phyloP scores from a whole-genome alignment of 2,888 invertebrate species.

The Pandemis heparana region DNA sequence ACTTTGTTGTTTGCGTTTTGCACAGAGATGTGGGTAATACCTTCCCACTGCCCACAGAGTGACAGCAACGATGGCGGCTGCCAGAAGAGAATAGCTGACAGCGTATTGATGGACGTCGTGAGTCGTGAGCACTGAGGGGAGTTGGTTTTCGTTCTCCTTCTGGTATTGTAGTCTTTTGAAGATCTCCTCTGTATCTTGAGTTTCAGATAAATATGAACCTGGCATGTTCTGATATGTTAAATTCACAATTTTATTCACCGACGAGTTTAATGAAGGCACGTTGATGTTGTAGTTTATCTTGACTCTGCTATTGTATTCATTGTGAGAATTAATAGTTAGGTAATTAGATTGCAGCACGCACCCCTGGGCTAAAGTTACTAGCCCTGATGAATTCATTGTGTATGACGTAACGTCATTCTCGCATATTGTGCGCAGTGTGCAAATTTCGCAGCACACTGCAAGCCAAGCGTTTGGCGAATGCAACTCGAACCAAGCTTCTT shows the following conservation, averaged over 20 bases:
- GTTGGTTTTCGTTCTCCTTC: not conserved
- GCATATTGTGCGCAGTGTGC: no score
- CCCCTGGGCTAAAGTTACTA: no score
- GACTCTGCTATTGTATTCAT: not conserved
- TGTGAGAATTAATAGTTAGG: not conserved
- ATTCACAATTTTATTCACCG: not conserved
- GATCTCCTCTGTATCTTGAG: not conserved
- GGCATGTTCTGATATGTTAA: not conserved
- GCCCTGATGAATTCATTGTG: no score
- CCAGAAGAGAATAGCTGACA: not conserved
- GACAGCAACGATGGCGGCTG: not conserved
- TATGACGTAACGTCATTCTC: no score
- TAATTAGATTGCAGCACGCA: no score
- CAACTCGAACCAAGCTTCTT: no score
- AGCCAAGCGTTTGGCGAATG: no score
- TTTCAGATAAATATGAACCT: not conserved
- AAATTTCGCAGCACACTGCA: no score
- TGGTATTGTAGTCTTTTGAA: not conserved
- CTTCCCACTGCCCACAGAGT: not conserved
- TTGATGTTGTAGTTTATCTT: not conserved
- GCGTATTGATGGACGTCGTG: slow-evolving; percentile 5
- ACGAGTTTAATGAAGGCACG: not conserved
- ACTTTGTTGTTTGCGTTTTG: not conserved
- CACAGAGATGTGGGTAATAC: not conserved
- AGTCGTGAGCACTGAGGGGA: not conserved